These are phyloP conservation scores for Cataglyphis altisquamis DNA, from an alignment of 2,888 invertebrate species.

Conservation along the genomic window DNA sequence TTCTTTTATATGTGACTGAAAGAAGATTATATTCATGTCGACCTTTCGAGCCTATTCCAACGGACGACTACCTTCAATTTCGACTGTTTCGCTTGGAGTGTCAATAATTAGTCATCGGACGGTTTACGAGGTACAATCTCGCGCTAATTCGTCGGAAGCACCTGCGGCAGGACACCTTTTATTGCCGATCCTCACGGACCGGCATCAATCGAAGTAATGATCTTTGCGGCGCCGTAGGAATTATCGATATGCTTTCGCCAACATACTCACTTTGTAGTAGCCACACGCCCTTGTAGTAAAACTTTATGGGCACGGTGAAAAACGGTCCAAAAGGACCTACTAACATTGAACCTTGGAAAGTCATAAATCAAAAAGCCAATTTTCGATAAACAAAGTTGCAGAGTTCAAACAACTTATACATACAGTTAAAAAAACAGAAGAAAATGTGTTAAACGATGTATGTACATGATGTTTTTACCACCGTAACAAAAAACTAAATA, in stretches of 20 bases:
- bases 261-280: slow-evolving; percentile 24
- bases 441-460: background rate
- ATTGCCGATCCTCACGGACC: slow-evolving; percentile 37
- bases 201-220: slow-evolving; percentile 34
- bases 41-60: slow-evolving; percentile 37
- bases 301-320: slow-evolving; percentile 44
- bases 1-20: background rate
- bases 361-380: slow-evolving; percentile 30
- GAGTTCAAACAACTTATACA: slow-evolving; percentile 20
- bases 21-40: background rate
- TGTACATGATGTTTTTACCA: background rate
- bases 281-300: slow-evolving; percentile 44
- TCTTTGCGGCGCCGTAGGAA: slow-evolving; percentile 28
- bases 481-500: slow-evolving; percentile 5
- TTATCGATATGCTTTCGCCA: slow-evolving; percentile 45
- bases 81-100: slow-evolving; percentile 57
- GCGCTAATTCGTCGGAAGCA: slow-evolving; percentile 61
- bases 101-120: slow-evolving; percentile 72
- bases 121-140: slow-evolving; percentile 60
- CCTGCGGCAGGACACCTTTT: slow-evolving; percentile 37
- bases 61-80: slow-evolving; percentile 11
- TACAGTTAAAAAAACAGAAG: slow-evolving; percentile 3
- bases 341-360: slow-evolving; percentile 29
- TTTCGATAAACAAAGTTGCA: slow-evolving; percentile 47
- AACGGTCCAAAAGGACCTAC: slow-evolving; percentile 33